Evolutionary conservation across 2,888 invertebrate species (phyloP).

Genomic region (Nomada fabriciana): DNA sequence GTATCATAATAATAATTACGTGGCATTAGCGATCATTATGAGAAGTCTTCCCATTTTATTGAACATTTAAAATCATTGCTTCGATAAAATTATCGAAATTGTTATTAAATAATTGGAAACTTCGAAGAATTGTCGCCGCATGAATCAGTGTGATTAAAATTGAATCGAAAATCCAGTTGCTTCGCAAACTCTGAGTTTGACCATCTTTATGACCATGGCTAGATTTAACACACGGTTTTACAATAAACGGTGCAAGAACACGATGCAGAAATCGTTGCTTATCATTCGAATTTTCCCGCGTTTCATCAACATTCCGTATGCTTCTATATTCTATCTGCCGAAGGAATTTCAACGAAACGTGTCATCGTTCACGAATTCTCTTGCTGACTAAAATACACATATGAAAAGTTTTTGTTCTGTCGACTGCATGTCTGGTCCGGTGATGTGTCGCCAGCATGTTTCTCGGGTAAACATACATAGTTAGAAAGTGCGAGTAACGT

Average conservation of each 20-base stretch:
- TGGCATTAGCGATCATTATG: too few relatives aligned
- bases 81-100: too few relatives aligned
- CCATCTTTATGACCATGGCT: not conserved
- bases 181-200: not conserved
- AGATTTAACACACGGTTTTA: not conserved
- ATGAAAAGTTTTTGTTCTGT: slow-evolving; percentile 37
- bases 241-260: not conserved
- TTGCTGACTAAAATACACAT: slow-evolving; percentile 36
- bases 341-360: slow-evolving; percentile 38
- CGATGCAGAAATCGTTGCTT: slow-evolving; percentile 9
- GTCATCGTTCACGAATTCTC: slow-evolving; percentile 38
- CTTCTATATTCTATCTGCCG: not conserved
- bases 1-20: too few relatives aligned
- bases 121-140: not conserved
- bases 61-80: too few relatives aligned
- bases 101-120: too few relatives aligned
- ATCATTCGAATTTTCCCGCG: slow-evolving; percentile 6
- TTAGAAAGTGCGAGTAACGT: slow-evolving; percentile 21
- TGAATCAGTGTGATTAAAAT: not conserved
- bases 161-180: not conserved
- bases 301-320: slow-evolving; percentile 20
- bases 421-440: slow-evolving; percentile 11
- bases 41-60: too few relatives aligned
- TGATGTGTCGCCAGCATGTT: slow-evolving; percentile 25
- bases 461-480: slow-evolving; percentile 10